Base-by-base conservation (phyloP, 2,888 invertebrate genomes). In the Teleogryllus oceanicus region DNA sequence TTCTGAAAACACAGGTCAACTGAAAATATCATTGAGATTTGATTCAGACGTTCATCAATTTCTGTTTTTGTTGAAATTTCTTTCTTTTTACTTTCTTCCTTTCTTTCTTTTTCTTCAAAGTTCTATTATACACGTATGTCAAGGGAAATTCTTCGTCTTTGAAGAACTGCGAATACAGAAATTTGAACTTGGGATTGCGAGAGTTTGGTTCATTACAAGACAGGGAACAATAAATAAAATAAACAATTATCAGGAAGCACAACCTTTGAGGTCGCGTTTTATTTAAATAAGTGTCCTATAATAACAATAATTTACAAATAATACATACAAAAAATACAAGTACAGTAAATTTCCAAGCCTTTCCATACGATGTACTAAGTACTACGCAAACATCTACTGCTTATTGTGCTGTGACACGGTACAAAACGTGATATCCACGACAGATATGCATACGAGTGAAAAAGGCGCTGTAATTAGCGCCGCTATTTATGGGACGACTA, bases 321-420 rank as follows among this genome's bases (percentile, higher is more conserved):
- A 78, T 74, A 62, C 62, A 18, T 78, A 78, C 74, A 78, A 78
- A 78, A 78, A 49, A 74, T 78, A 78, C 78, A 78, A 24, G 20
- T 50, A 78, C 78, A 78, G n/a, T 49, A 49, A 49, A 13, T 24
- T 12, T 50, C 49, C 12, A 77, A 76, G 49, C 20, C 75, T 16
- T 77, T 49, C 50, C 20, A 18, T 77, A n/a, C 20, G 37, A 49
- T 37, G 50, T 49, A 49, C 62, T 62, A 62, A 62, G 62, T 13
- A 62, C 62, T 62, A 62, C n/a, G 62, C 62, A n/a, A n/a, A 62
- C 62, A 62, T 62, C 62, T 62, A 62, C 62, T 18, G n/a, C n/a
- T 62, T 62, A 62, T 62, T 62, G 62, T 62, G 62, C 62, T 62
- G 62, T 62, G n/a, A 62, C 62, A 62, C 13, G 62, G 62, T 62